A percentile compares a stretch with the other conserved stretches of the same genome.
Conservation (phyloP, 2,113 vertebrate genomes). For the Campylorhamphus procurvoides region DNA sequence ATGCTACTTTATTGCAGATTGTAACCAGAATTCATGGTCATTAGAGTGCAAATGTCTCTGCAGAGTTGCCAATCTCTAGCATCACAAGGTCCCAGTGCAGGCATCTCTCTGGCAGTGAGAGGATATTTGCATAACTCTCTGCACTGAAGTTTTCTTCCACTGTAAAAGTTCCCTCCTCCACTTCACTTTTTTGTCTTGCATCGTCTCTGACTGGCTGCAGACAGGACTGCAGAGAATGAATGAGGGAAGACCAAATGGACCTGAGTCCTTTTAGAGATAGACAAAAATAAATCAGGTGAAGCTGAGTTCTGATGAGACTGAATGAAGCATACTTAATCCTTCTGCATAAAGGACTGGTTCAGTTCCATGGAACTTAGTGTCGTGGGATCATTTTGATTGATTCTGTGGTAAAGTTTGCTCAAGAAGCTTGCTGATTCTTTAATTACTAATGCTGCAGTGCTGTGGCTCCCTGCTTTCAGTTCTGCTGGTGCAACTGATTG, state of each 20-base stretch:
- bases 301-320: neutral
- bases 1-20: neutral
- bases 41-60: neutral
- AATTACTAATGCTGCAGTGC: neutral
- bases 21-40: neutral
- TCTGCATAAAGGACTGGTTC: neutral
- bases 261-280: neutral
- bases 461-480: neutral
- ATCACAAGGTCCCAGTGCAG: fast-evolving
- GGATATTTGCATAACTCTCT: neutral
- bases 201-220: neutral
- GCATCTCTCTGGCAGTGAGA: neutral
- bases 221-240: neutral
- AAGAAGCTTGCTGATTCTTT: neutral
- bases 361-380: neutral
- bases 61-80: neutral
- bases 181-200: neutral
- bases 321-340: neutral
- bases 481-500: neutral
- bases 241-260: neutral
- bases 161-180: neutral
- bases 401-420: neutral
- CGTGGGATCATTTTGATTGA: neutral
- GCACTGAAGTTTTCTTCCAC: neutral
- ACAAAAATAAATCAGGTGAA: neutral